Evolutionary conservation across 2,113 vertebrate species (phyloP), one percentile per base, ranked within the genome.

Genomic region (Pteruthius melanotis): DNA sequence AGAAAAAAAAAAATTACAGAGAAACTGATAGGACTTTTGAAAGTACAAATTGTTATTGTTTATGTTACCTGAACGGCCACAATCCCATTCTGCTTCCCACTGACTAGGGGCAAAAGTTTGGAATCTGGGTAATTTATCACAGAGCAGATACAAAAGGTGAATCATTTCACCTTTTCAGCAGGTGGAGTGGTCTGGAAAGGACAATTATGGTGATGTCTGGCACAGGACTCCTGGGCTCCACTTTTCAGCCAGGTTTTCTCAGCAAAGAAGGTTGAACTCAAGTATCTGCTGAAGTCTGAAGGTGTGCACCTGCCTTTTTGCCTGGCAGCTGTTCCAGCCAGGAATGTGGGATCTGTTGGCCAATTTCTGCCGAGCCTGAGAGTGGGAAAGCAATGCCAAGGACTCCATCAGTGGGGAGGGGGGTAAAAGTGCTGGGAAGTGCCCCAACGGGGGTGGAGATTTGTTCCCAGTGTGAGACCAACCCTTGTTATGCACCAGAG

Each of bases 401-500:
- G 4, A 1, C 5, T 31, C 22, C 8, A 14, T 5, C 42, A 3
- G 12, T 0, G 8, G 45, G 37, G 17, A 40, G 17, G 1, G 21
- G 28, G 19, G 7, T 10, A 9, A 74, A 49, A 39, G 6, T 2
- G n/a, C 44, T 4, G 28, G 1, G 1, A 44, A 37, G 10, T 3
- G 42, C 39, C 87, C 63, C 28, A 9, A 10, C 37, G 22, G 14
- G 26, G 42, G 5, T 2, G 28, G 16, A 15, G 13, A 12, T 31
- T 77, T 13, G 11, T 26, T 61, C 12, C 3, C 15, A 28, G 26
- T 1, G 54, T 7, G 12, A 76, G 20, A 12, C 7, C 45, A 31
- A 31, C n/a, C 35, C 19, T 52, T 6, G 8, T 8, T 20, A 17
- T 1, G 53, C 4, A 3, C 49, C 66, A 31, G 24, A 18, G n/a